Base-by-base conservation (phyloP, 2,797 vertebrate species). In the Gadopsis marmoratus region DNA sequence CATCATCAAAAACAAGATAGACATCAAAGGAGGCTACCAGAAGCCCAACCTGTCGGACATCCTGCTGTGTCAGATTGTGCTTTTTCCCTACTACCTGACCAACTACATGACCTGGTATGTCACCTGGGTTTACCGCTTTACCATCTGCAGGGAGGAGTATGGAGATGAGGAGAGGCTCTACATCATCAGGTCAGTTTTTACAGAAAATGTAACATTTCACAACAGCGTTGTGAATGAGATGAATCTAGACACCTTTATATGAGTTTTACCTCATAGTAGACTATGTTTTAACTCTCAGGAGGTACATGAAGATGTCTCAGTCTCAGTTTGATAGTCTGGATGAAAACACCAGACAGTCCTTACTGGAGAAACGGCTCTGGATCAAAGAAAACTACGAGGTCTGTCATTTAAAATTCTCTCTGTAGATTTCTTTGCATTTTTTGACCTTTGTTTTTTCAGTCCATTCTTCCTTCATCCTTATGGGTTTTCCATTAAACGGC, bases 1-100 rank as follows among this genome's bases (percentile, higher is more conserved):
- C 90, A 98, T 99, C 84, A 99, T 99, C 90, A 99, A 98, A 91
- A 99, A 95, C 85, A 99, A 98, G 94, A 98, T 99, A 53, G 98
- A 99, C 92, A 99, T 99, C 86, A 98, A 99, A 87, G 98, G 98
- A 0, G 97, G 98, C 83, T 99, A 98, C 90, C 97, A 99, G 93
- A 99, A 98, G 75, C 98, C 98, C 60, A 96, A 96, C 76, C 87
- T 99, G 76, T 95, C 94, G 0, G 97, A 99, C 92, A 98, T 99
- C 81, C 95, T 99, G 64, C 90, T 99, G 16, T 98, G 97, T 83
- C 96, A 97, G 87, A 96, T 99, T 2, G 71, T 98, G 33, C 95
- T 99, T 3, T 95, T 95, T 55, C 98, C 98, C 7, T 96, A 97
- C 91, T 96, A 97, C 83, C 79, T 98, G 74, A 95, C 93, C 79